These are phyloP conservation scores for Sycobia sp. DNA, from an alignment of 1,140 invertebrate genomes.

Conservation along the genomic window DNA sequence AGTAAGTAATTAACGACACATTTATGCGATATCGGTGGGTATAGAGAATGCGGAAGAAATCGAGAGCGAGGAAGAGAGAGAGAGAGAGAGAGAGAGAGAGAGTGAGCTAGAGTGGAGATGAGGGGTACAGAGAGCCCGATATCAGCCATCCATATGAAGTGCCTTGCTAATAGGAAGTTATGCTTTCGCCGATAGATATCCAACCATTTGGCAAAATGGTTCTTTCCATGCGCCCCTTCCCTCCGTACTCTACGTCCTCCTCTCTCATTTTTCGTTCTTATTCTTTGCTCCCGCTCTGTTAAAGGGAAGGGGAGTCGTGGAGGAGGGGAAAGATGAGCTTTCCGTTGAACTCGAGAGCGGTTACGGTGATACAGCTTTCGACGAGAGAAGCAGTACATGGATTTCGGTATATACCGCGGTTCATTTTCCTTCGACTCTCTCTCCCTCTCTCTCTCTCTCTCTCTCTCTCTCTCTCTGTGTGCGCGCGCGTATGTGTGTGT, in stretches of 20 bases:
- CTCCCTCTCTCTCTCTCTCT: no score
- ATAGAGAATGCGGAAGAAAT: no score
- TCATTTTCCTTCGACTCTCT: no score
- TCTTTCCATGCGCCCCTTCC: constrained; percentile 25
- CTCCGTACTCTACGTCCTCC: background rate
- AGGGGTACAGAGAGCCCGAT: constrained; percentile 28
- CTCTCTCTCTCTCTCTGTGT: no score
- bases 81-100: no score
- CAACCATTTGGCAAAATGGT: constrained; percentile 33
- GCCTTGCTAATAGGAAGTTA: constrained; percentile 55
- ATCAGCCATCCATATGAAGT: constrained; percentile 51
- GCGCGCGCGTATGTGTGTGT: no score
- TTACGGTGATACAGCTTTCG: background rate
- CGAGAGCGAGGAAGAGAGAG: no score
- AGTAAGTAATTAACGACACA: constrained; percentile 61
- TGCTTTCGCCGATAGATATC: constrained; percentile 52
- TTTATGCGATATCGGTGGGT: constrained; percentile 60
- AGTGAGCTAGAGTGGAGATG: no score
- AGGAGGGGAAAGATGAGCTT: background rate
- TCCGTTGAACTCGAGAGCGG: background rate
- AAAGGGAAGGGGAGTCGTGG: no score
- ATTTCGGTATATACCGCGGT: no score
- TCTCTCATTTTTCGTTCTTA: background rate
- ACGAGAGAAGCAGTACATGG: constrained; percentile 1
- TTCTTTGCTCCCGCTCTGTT: no score